Base-by-base conservation (phyloP, 2,113 vertebrate genomes). In the Phalacrocorax pelagicus region DNA sequence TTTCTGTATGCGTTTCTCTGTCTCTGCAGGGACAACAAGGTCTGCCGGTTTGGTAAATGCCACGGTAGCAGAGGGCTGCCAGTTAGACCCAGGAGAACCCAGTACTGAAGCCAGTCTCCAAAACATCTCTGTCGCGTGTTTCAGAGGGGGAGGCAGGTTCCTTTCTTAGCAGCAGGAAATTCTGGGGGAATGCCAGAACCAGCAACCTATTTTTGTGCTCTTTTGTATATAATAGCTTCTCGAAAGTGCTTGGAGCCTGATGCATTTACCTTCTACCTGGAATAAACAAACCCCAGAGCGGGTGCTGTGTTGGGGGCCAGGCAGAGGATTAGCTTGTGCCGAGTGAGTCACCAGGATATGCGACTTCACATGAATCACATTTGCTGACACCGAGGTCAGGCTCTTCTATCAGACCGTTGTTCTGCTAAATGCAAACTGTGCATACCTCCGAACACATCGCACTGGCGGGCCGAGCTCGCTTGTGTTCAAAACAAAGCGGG, bases 101-200 rank as follows among this genome's bases (percentile, higher is more conserved):
- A 23, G 72, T 21, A 2, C 82, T 18, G 61, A 10, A 54, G 30
- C 78, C 30, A 19, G 0, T 57, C 47, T 62, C 57, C 67, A 51
- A 12, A 88, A 46, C 67, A 24, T 30, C 72, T 57, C 90, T 57
- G 5, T 52, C 34, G 3, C 2, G 0, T 81, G 70, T 21, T 52
- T 7, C 55, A 7, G 77, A 77, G 69, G 18, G 30, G 59, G n/a
- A 90, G 63, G 85, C 81, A 87, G 78, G 78, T 57, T 84, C 85
- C 78, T 77, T 38, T 47, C 69, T 5, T 10, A 70, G 81, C 88
- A 40, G 59, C 0, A 54, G 78, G 78, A 57, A 61, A 34, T 66
- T 62, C 61, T 93, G 93, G 73, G 70, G 73, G 13, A 44, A 19
- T 26, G 93, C 88, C 88, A 94, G 73, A 65, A 44, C 46, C 55